Percentiles rank a stretch among this genome's conserved stretches.
phyloP scores from a whole-genome alignment of 2,113 vertebrate species.

The Tangachromis dhanisi region DNA sequence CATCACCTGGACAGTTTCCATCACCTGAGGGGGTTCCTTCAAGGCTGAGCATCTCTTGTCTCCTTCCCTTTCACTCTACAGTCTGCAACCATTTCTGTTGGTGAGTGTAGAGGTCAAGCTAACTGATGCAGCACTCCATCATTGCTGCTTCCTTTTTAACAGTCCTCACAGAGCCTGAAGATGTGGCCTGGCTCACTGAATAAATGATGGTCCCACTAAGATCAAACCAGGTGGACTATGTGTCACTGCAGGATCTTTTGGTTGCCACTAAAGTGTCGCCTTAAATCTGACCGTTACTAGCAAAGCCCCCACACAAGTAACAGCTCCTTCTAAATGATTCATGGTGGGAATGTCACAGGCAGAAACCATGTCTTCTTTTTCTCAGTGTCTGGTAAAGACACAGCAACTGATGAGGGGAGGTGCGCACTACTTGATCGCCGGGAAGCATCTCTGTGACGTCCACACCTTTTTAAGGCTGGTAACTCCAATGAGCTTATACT shows the following conservation, averaged over 20 bases:
- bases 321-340: background rate
- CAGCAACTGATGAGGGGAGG: background rate
- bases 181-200: background rate
- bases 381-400: background rate
- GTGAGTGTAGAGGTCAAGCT: background rate
- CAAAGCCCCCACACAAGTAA: background rate
- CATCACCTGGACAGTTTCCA: background rate
- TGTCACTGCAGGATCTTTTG: background rate
- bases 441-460: background rate
- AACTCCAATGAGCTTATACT: background rate
- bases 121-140: background rate
- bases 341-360: background rate
- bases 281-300: background rate
- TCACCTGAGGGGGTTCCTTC: background rate
- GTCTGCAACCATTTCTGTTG: background rate
- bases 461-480: background rate
- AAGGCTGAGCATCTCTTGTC: background rate
- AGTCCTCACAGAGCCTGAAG: background rate
- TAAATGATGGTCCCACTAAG: background rate
- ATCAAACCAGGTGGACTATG: background rate
- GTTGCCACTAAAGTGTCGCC: background rate
- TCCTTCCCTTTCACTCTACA: background rate
- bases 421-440: background rate
- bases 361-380: background rate
- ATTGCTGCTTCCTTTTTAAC: background rate